Base-by-base conservation (phyloP, 2,888 invertebrate genomes). In the Acanthococcus lagerstroemiae region DNA sequence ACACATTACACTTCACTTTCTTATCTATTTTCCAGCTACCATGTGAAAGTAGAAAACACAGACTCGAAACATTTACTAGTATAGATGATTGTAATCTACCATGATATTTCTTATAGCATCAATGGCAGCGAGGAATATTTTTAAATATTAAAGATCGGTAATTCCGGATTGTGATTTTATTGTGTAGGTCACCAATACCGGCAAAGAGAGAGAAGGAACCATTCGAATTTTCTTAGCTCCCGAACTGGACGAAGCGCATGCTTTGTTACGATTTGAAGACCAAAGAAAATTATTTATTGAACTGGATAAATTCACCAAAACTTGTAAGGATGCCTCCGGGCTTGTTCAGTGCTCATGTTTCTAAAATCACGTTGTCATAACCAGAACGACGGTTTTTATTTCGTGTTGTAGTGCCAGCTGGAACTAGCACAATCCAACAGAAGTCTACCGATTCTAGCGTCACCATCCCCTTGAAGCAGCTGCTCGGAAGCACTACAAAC, bases 381-480 rank as follows among this genome's bases (percentile, higher is more conserved):
- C 24, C 2, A 1, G 2, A 22, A 19, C 12, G 22, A 19, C n/a
- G n/a, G n/a, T n/a, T n/a, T n/a, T n/a, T n/a, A n/a, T n/a, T n/a
- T n/a, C n/a, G 22, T 25, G 37, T 71, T 72, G 2, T 76, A 84
- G 87, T 90, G 67, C 80, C 79, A 54, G 80, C 84, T 0, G 88
- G 88, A 4, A 77, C 77, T 69, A 88, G 86, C 73, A 82, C 80
- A 0, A 79, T 91, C 60, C 80, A 79, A 0, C 84, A 87, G 12
- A 75, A 77, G 19, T 89, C 89, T 4, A 74, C 76, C 0, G 83
- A 88, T 55, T 90, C 91, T 0, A 84, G 88, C 0, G 85, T 92
- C 15, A 90, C 90, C 12, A 87, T 90, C 73, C 89, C 90, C 0
- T 89, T 86, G 74, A 89, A 88, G 74, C 80, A 86, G 67, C 88